These are phyloP conservation scores for Pygoscelis antarcticus DNA, from an alignment of 2,113 vertebrate species.

Conservation along the genomic window DNA sequence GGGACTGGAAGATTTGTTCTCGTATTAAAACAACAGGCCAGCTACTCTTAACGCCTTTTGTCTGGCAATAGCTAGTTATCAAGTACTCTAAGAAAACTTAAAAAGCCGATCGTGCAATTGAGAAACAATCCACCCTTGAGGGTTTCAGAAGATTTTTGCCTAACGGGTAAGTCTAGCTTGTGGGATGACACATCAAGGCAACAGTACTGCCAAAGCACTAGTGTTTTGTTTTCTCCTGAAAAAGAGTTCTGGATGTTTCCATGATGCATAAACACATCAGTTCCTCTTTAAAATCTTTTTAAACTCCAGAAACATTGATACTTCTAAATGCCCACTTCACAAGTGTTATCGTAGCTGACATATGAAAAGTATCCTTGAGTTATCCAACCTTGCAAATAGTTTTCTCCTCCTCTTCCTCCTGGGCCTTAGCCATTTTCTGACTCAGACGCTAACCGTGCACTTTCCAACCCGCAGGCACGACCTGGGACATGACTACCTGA, in stretches of 20 bases:
- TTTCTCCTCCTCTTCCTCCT: neutral
- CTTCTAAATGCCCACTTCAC: neutral
- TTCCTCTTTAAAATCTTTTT: neutral
- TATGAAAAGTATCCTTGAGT: neutral
- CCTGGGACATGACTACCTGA: neutral
- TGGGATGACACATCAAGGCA: neutral
- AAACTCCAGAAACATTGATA: neutral
- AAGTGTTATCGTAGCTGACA: neutral
- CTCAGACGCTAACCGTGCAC: rapidly evolving
- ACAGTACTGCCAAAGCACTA: neutral
- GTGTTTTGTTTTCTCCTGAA: neutral
- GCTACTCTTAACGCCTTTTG: neutral
- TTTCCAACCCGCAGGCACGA: rapidly evolving
- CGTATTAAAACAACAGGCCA: neutral
- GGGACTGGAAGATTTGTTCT: neutral
- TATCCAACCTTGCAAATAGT: neutral
- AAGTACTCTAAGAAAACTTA: neutral
- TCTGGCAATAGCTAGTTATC: neutral
- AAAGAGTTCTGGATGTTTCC: neutral
- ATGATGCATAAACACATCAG: neutral
- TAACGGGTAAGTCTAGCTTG: neutral
- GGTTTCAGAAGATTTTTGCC: neutral
- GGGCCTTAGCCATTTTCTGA: neutral
- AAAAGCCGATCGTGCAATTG: neutral
- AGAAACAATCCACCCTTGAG: neutral